A percentile compares a stretch with the other conserved stretches of the same genome.
These are phyloP conservation scores for Apodemia duryi DNA, from an alignment of 2,888 invertebrate genomes.

Conservation along the genomic window DNA sequence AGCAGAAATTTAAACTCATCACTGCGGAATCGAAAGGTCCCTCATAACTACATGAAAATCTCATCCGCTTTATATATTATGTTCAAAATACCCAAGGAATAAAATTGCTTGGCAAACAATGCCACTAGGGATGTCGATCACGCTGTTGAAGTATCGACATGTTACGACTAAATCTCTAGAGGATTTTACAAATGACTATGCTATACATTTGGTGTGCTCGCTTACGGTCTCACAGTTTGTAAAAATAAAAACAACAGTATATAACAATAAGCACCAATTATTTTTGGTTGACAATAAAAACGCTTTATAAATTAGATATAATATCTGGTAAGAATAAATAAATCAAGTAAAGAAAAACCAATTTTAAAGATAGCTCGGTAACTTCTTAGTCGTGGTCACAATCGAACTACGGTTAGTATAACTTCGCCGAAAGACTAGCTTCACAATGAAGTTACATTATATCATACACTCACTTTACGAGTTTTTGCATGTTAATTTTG, in stretches of 20 bases:
- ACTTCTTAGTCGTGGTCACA: no score
- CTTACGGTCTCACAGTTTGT: neutral
- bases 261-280: no score
- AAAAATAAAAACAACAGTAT: neutral
- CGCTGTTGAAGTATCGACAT: conserved; percentile 5
- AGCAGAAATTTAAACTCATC: conserved; percentile 28
- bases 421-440: no score
- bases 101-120: conserved; percentile 11
- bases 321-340: no score
- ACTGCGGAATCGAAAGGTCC: conserved; percentile 17
- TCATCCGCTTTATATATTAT: conserved; percentile 12
- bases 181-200: neutral
- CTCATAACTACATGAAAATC: conserved; percentile 11
- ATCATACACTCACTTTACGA: no score
- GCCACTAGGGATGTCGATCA: conserved; percentile 6
- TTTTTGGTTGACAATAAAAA: no score
- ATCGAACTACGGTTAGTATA: no score
- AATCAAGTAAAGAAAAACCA: no score
- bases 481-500: no score
- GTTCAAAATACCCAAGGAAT: conserved; percentile 1
- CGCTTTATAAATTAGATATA: no score
- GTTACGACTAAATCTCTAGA: neutral
- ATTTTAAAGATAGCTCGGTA: no score
- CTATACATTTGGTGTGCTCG: neutral
- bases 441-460: no score